These are phyloP conservation scores for Aquatica leii DNA, from an alignment of 2,888 invertebrate species.

Conservation along the genomic window DNA sequence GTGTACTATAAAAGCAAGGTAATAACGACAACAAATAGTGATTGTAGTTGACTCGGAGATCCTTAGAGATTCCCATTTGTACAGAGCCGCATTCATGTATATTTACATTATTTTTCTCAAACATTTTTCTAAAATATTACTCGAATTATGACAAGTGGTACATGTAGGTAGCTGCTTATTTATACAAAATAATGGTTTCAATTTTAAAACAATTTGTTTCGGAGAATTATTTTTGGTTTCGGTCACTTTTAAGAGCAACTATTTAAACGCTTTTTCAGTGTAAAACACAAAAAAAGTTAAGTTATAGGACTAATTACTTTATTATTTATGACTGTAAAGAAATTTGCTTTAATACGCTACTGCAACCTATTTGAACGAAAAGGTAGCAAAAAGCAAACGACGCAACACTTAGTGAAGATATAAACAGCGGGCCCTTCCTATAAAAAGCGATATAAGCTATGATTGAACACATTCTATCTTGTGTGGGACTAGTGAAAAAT, in stretches of 20 bases:
- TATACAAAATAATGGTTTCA: no score
- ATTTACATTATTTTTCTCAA: neutral
- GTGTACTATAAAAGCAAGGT: conserved; percentile 36
- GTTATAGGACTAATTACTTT: no score
- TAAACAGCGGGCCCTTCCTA: conserved; percentile 36
- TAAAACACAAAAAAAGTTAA: no score
- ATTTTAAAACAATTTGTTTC: no score
- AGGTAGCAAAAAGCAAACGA: conserved; percentile 36
- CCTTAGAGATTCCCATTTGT: conserved; percentile 24
- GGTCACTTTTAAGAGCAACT: no score
- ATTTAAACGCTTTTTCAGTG: no score
- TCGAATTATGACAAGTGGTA: no score
- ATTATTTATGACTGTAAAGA: neutral
- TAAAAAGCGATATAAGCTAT: conserved; percentile 38
- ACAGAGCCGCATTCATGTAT: conserved; percentile 26
- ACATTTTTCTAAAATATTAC: no score
- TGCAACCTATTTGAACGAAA: conserved; percentile 28
- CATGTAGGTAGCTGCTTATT: no score
- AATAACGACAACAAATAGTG: conserved; percentile 38
- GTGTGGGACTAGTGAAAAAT: conserved; percentile 36
- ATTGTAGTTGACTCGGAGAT: conserved; percentile 36
- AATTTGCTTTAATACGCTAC: conserved; percentile 20
- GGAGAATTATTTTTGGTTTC: no score
- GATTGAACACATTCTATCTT: conserved; percentile 39
- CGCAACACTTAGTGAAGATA: conserved; percentile 39